Conservation (phyloP, 1,140 invertebrate species). For the Caligus rogercresseyi region DNA sequence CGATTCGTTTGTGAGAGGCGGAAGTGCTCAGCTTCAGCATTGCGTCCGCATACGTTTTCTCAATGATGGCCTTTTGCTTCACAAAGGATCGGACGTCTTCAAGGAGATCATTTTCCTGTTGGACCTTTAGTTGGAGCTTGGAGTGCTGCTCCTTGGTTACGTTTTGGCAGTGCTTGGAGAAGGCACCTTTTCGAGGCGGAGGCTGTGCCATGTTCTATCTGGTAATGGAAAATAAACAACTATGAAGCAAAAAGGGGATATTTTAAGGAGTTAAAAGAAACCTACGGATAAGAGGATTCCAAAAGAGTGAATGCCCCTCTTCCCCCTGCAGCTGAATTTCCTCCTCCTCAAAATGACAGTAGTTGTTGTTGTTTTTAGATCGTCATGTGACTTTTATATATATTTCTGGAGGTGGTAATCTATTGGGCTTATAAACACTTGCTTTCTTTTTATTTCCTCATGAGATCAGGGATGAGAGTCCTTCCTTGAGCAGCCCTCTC, state of each 20-base stretch:
- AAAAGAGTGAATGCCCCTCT: not conserved
- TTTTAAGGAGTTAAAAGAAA: not conserved
- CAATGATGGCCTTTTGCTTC: conserved; percentile 72
- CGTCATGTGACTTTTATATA: not conserved
- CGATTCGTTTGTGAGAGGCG: not conserved
- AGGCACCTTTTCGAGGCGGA: conserved; percentile 46
- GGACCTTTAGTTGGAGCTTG: conserved; percentile 79
- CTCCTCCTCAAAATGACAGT: not conserved
- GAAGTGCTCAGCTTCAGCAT: conserved; percentile 21
- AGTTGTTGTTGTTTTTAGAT: too few relatives aligned
- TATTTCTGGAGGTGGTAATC: too few relatives aligned
- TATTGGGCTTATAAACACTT: too few relatives aligned
- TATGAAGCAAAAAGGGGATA: not conserved
- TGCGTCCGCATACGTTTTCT: conserved; percentile 88
- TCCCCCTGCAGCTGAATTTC: not conserved
- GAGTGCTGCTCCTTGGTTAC: conserved; percentile 76
- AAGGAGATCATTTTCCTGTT: conserved; percentile 82
- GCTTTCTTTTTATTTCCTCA: too few relatives aligned
- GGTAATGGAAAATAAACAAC: too few relatives aligned
- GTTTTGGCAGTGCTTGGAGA: conserved; percentile 71
- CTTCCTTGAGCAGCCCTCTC: too few relatives aligned
- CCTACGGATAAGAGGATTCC: not conserved
- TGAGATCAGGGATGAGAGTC: too few relatives aligned
- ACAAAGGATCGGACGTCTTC: conserved; percentile 82
- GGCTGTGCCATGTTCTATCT: not conserved